A percentile compares a stretch with the other conserved stretches of the same genome.
phyloP scores from a whole-genome alignment of 2,888 invertebrate genomes.

The Aphidoletes aphidimyza region DNA sequence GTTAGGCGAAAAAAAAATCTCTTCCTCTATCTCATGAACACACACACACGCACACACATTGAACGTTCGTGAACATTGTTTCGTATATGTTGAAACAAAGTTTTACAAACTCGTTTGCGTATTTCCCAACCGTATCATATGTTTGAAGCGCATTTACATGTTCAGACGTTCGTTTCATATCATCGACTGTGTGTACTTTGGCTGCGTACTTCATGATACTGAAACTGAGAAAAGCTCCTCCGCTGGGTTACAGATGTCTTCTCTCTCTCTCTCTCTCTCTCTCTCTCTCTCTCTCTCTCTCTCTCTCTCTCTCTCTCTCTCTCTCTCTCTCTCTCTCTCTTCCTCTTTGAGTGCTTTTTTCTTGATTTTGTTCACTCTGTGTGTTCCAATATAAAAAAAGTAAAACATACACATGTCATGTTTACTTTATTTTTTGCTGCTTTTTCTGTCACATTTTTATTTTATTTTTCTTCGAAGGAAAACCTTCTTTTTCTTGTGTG shows the following conservation, averaged over 20 bases:
- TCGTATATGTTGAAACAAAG: conserved; percentile 22
- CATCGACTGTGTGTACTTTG: neutral
- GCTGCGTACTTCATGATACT: neutral
- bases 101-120: conserved; percentile 34
- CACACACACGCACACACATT: neutral
- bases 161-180: conserved; percentile 10
- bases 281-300: neutral
- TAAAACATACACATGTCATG: conserved; percentile 27
- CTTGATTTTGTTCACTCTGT: no score
- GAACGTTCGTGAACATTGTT: neutral
- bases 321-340: no score
- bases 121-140: conserved; percentile 40
- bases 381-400: neutral
- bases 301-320: neutral
- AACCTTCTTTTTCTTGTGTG: no score
- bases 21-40: neutral
- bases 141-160: conserved; percentile 14
- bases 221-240: neutral
- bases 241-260: no score
- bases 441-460: no score
- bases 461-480: neutral
- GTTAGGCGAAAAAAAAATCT: no score
- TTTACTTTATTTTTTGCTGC: conserved; percentile 2
- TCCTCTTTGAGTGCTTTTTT: no score
- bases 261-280: neutral